Conservation (phyloP, 2,797 vertebrate genomes). For the Ataeniobius toweri region DNA sequence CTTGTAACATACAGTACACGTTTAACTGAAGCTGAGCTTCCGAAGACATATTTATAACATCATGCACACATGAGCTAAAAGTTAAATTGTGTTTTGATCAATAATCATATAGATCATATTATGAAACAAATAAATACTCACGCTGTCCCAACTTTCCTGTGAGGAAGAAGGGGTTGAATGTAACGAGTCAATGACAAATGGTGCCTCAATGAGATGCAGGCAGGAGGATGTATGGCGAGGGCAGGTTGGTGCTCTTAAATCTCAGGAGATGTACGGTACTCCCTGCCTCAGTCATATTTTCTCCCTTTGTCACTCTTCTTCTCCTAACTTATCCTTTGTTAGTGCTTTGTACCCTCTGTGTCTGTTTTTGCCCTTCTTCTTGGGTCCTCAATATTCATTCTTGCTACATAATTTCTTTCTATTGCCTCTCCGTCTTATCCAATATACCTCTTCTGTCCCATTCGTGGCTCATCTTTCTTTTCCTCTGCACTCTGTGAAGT, state of each 20-base stretch:
- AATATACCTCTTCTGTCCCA: constrained; percentile 3
- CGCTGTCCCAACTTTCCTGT: neutral
- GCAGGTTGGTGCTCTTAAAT: constrained; percentile 60
- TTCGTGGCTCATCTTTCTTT: constrained; percentile 12
- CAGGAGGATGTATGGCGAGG: constrained; percentile 57
- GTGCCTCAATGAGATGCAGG: constrained; percentile 53
- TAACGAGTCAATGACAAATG: constrained; percentile 66
- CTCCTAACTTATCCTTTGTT: constrained; percentile 22
- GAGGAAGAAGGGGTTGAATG: constrained; percentile 38
- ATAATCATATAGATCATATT: neutral
- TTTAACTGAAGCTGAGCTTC: neutral
- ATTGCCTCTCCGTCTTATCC: constrained; percentile 12
- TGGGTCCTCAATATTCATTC: constrained; percentile 17
- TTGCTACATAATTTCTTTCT: constrained; percentile 12
- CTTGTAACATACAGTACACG: neutral
- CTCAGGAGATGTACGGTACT: constrained; percentile 52
- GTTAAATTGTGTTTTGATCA: neutral
- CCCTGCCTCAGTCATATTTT: constrained; percentile 30
- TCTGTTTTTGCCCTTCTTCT: constrained; percentile 19
- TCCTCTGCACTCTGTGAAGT: neutral
- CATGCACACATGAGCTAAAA: neutral
- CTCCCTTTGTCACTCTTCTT: constrained; percentile 23
- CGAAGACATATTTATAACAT: neutral
- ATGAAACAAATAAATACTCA: neutral
- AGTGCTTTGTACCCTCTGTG: constrained; percentile 15